Evolutionary conservation across 2,113 vertebrate species (phyloP).

Genomic region (Zapus hudsonius): DNA sequence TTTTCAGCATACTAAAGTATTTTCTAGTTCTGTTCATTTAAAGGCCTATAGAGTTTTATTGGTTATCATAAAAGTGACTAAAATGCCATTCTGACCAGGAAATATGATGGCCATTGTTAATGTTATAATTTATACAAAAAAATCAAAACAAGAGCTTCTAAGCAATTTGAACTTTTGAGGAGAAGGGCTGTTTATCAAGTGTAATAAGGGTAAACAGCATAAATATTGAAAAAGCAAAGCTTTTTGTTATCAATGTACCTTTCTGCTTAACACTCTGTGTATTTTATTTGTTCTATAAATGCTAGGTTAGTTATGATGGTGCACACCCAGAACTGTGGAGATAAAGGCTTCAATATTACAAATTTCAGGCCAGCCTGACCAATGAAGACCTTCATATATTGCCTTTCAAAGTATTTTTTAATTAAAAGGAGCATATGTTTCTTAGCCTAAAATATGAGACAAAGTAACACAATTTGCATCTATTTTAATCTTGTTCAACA

Average conservation of each 20-base stretch:
- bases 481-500: neutral
- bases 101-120: neutral
- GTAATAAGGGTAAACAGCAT: neutral
- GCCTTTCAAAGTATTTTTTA: neutral
- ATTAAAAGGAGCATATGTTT: neutral
- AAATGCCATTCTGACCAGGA: neutral
- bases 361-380: neutral
- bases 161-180: neutral
- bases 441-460: neutral
- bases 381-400: too few relatives aligned
- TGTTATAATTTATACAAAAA: neutral
- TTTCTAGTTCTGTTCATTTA: neutral
- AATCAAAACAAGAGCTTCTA: too few relatives aligned
- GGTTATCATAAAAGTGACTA: neutral
- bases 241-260: neutral
- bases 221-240: neutral
- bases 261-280: neutral
- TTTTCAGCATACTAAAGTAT: neutral
- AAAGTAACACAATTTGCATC: neutral
- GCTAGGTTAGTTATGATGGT: neutral
- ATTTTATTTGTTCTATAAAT: neutral
- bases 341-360: neutral
- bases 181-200: neutral
- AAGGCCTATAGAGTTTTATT: neutral
- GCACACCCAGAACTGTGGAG: fast-evolving